Base-by-base conservation (phyloP, 2,113 vertebrate genomes). In the Crocuta crocuta region DNA sequence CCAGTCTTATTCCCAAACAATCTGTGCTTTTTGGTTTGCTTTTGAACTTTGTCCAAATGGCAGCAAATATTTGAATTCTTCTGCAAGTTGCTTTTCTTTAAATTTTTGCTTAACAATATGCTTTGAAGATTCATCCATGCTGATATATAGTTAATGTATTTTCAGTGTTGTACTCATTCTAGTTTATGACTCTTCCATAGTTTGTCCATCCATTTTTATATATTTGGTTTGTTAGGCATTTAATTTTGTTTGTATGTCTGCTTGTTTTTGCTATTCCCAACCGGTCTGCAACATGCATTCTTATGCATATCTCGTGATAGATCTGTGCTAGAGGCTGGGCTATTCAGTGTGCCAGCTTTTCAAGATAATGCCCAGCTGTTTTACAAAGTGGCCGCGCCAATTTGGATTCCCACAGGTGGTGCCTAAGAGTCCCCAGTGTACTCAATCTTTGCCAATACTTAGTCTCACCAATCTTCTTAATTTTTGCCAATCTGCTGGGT, bases 281-380 rank as follows among this genome's bases (percentile, higher is more conserved):
- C 2, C 78, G 63, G 61, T 50, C 39, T 65, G 31, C 55, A 16
- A 7, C 2, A 17, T 24, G 28, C 0, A 8, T 91, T 80, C 35
- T 81, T 76, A 65, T 43, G 43, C 58, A 28, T 65, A 5, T 39
- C 39, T 84, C 11, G 7, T 70, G 90, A 74, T 61, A 86, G 66
- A 13, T 96, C 31, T 15, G 7, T 35, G 31, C 12, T 53, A 55
- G 53, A 82, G 10, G 0, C 39, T 55, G 70, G 43, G 7, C 24
- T 87, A 4, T 26, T 24, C 28, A 63, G 26, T 50, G 16, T 88
- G 21, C 50, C 55, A 79, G n/a, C 19, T 76, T 94, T 86, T 84
- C 33, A 93, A 93, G 61, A 71, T 82, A 86, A 87, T 58, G 23
- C 19, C 74, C 89, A 85, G 74, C n/a, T 97, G 58, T 92, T 98